Evolutionary conservation across 2,797 vertebrate species (phyloP).

Genomic region (Zenarchopterus dispar): DNA sequence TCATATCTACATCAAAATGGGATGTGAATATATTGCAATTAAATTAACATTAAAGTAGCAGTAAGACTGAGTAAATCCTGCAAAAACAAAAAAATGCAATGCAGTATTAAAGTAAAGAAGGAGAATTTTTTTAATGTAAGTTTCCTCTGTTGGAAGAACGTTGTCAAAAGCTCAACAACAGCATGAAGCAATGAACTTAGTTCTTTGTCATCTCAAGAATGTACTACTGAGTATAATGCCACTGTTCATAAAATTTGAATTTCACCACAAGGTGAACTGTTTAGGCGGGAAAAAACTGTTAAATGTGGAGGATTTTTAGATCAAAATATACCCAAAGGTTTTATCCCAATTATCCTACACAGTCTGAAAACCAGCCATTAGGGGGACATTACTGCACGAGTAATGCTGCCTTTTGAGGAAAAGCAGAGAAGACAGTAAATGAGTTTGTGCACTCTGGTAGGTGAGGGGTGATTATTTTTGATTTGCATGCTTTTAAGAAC

Average conservation of each 20-base stretch:
- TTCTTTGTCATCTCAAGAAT: conserved; percentile 1
- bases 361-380: conserved; percentile 5
- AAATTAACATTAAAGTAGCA: conserved; percentile 1
- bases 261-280: neutral
- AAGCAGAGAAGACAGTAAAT: conserved; percentile 23
- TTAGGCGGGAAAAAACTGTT: neutral
- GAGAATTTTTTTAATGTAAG: too few relatives aligned
- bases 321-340: conserved; percentile 14
- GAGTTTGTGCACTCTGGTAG: conserved; percentile 21
- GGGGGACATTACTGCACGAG: conserved; percentile 19
- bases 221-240: neutral
- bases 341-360: conserved; percentile 2
- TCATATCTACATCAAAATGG: conserved; percentile 17
- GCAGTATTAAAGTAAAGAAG: too few relatives aligned
- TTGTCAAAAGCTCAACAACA: too few relatives aligned
- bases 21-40: conserved; percentile 22
- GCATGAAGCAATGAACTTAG: too few relatives aligned
- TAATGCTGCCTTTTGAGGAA: conserved; percentile 19
- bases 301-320: conserved; percentile 15
- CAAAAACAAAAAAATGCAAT: too few relatives aligned
- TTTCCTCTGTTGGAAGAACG: too few relatives aligned
- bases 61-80: too few relatives aligned
- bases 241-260: neutral
- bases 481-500: conserved; percentile 44
- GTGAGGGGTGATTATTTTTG: conserved; percentile 28